phyloP scores from a whole-genome alignment of 2,797 vertebrate species.

The Bothrops alternatus region DNA sequence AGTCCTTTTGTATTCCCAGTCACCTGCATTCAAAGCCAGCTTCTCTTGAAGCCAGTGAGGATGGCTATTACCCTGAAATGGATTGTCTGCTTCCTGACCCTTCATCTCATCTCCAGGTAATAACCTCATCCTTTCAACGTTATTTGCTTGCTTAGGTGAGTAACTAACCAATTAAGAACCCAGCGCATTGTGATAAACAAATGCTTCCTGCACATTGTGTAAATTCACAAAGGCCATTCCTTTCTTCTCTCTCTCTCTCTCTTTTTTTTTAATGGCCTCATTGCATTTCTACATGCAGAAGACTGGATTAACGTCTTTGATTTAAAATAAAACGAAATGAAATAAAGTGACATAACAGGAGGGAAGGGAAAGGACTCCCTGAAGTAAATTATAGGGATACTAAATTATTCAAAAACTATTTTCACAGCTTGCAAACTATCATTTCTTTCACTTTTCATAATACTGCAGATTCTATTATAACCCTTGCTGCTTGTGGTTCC shows the following conservation, averaged over 20 bases:
- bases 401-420: slow-evolving; percentile 29
- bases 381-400: slow-evolving; percentile 5
- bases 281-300: slow-evolving; percentile 6
- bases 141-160: slow-evolving; percentile 53
- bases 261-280: neutral
- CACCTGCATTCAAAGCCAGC: neutral
- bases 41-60: neutral
- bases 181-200: slow-evolving; percentile 33
- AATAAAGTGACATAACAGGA: slow-evolving; percentile 12
- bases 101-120: slow-evolving; percentile 29
- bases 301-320: neutral
- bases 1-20: accelerated
- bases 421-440: neutral
- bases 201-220: slow-evolving; percentile 32
- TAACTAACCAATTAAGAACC: slow-evolving; percentile 44
- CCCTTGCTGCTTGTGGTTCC: neutral
- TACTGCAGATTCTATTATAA: neutral
- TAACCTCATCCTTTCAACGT: slow-evolving; percentile 27
- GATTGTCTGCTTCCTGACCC: slow-evolving; percentile 31
- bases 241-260: neutral
- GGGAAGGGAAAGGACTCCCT: neutral
- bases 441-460: slow-evolving; percentile 14
- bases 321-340: slow-evolving; percentile 28
- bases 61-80: slow-evolving; percentile 42
- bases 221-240: neutral